Percentiles rank a stretch among this genome's conserved stretches.
Evolutionary conservation across 2,797 vertebrate species (phyloP).

Genomic region (Phoebastria nigripes): DNA sequence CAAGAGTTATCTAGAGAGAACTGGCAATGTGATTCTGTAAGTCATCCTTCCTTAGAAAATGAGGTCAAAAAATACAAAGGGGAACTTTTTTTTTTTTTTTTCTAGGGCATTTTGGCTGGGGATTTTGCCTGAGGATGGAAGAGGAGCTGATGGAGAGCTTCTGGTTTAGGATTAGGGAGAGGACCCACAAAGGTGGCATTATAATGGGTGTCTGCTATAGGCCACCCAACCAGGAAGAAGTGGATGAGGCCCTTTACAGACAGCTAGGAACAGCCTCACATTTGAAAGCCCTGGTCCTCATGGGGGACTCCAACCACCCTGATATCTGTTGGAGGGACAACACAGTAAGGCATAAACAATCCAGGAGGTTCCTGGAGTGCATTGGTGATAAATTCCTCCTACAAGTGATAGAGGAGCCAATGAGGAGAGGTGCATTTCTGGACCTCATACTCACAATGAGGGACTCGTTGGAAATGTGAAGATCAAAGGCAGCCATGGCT

Average conservation of each 20-base stretch:
- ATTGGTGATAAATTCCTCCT: background rate
- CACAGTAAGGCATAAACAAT: background rate
- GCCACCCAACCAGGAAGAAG: background rate
- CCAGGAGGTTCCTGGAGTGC: background rate
- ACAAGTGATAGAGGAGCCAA: background rate
- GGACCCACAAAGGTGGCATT: background rate
- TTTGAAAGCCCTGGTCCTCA: background rate
- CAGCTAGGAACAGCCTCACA: background rate
- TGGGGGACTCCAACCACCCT: background rate
- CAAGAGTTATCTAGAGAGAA: background rate
- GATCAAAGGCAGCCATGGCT: background rate
- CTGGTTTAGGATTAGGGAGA: background rate
- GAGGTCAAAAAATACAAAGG: accelerated
- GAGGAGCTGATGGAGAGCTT: background rate
- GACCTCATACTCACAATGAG: background rate
- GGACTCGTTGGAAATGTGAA: background rate
- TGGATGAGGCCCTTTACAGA: background rate
- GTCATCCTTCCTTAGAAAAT: background rate
- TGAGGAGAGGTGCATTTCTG: background rate
- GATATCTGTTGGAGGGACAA: background rate
- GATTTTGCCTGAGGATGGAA: background rate
- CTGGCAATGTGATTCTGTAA: background rate
- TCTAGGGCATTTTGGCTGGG: background rate
- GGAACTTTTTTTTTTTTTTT: no score
- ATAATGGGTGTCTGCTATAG: background rate